These are phyloP conservation scores for Martes martes DNA, from an alignment of 2,113 vertebrate species.

Conservation along the genomic window DNA sequence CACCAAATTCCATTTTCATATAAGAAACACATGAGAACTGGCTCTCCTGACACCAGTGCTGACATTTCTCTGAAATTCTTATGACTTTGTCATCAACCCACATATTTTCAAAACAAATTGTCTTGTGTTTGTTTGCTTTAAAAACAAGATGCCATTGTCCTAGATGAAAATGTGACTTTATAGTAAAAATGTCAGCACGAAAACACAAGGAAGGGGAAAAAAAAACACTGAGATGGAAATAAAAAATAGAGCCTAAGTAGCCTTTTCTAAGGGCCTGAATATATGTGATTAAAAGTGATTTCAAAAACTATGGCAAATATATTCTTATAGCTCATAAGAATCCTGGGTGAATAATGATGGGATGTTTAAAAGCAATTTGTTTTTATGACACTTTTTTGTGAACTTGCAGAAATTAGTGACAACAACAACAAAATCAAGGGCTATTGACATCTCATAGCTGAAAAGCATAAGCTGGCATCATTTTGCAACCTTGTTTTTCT, in stretches of 20 bases:
- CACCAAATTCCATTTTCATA: constrained; percentile 56
- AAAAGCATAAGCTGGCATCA: constrained; percentile 33
- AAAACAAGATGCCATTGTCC: constrained; percentile 57
- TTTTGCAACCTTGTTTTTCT: constrained; percentile 42
- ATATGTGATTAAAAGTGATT: constrained; percentile 49
- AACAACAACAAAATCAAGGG: constrained; percentile 65
- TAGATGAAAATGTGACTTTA: constrained; percentile 49
- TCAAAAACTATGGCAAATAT: constrained; percentile 32
- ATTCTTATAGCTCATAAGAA: neutral
- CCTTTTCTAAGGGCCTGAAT: constrained; percentile 19
- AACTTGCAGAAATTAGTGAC: constrained; percentile 69
- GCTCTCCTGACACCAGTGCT: neutral
- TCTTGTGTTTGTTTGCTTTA: constrained; percentile 56
- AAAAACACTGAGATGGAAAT: neutral
- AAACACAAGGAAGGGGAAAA: constrained; percentile 14
- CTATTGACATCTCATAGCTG: constrained; percentile 32
- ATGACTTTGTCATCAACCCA: constrained; percentile 65
- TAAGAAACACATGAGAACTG: neutral
- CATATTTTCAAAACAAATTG: constrained; percentile 65
- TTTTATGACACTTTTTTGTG: constrained; percentile 53
- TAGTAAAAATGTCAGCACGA: constrained; percentile 56
- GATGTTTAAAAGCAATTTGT: constrained; percentile 21
- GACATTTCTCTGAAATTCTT: constrained; percentile 69
- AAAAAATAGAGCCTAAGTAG: neutral
- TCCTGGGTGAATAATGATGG: neutral